A percentile compares a stretch with the other conserved stretches of the same genome.
phyloP scores from a whole-genome alignment of 2,888 invertebrate genomes.

The Congeria kusceri region DNA sequence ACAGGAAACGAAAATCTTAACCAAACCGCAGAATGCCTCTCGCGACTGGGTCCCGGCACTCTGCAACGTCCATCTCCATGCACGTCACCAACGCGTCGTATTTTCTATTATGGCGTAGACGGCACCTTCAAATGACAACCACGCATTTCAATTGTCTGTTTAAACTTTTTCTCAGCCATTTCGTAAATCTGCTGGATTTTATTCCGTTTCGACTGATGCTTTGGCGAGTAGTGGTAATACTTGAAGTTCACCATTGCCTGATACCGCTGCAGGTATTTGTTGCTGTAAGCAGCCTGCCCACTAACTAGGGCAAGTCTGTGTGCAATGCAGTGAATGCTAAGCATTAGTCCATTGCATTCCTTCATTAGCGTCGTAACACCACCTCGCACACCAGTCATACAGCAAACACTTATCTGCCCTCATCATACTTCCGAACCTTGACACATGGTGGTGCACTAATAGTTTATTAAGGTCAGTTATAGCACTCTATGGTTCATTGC shows the following conservation, averaged over 20 bases:
- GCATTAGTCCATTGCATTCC: not conserved
- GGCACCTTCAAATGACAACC: slow-evolving; percentile 42
- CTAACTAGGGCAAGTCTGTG: slow-evolving; percentile 32
- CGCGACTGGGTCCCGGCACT: slow-evolving; percentile 26
- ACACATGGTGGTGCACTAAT: slow-evolving; percentile 5
- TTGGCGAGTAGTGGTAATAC: slow-evolving; percentile 40
- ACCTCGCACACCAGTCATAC: slow-evolving; percentile 14
- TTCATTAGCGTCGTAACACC: slow-evolving; percentile 18
- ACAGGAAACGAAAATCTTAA: slow-evolving; percentile 21
- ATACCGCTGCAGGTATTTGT: slow-evolving; percentile 22
- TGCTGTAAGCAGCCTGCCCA: slow-evolving; percentile 24
- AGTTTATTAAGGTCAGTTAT: slow-evolving; percentile 11
- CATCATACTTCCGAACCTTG: not conserved
- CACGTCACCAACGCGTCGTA: slow-evolving; percentile 23
- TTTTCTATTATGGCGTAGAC: slow-evolving; percentile 18
- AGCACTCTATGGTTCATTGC: slow-evolving; percentile 3
- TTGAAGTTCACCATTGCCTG: slow-evolving; percentile 32
- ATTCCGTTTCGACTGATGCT: slow-evolving; percentile 14
- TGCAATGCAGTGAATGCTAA: slow-evolving; percentile 35
- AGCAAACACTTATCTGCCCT: not conserved
- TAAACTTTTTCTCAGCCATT: slow-evolving; percentile 24
- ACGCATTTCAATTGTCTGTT: slow-evolving; percentile 24
- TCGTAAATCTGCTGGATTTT: slow-evolving; percentile 26
- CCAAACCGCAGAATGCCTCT: slow-evolving; percentile 18
- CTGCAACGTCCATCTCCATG: slow-evolving; percentile 14